Base-by-base conservation (phyloP, 2,888 invertebrate genomes). In the Hydriomena furcata region DNA sequence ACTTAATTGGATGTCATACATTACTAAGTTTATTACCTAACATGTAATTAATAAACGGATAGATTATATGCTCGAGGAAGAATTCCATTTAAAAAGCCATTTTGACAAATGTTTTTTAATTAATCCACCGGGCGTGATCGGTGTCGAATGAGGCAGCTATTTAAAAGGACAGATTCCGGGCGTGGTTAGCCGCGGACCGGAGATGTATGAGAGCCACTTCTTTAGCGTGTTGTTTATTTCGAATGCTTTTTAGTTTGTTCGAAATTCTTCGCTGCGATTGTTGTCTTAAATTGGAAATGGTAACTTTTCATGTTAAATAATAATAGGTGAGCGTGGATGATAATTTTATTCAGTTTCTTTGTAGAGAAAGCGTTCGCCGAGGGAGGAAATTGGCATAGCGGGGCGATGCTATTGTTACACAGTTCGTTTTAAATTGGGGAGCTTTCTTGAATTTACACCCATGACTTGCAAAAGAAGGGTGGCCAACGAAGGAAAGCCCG, bases 381-480 rank as follows among this genome's bases (percentile, higher is more conserved):
- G 81, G 84, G 83, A 82, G 88, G 84, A 84, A 88, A 88, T 89
- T 85, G 87, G 85, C 84, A 83, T 77, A 81, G 81, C 84, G 70
- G 76, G 79, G 79, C 71, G 68, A 73, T 74, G 80, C 84, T 79
- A 84, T 87, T 88, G 88, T 87, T 86, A 87, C 81, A 84, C 80
- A 82, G 87, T 84, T 82, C 84, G 77, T 77, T 87, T 88, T 85
- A 87, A 90, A 88, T 87, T 86, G 85, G 79, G 85, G 89, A 84
- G 82, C 83, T 86, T 89, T 86, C 87, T 89, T 86, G 82, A 86
- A 88, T 88, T 88, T 84, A 84, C 86, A 85, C 83, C 84, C 83
- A 82, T 88, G 87, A 87, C 86, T 89, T 86, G 85, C 85, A 79
- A 65, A 68, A 70, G 68, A 75, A 73, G 80, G 80, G 76, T 69